A percentile compares a stretch with the other conserved stretches of the same genome.
Evolutionary conservation across 2,888 invertebrate species (phyloP).

Genomic region (Lepidochitona cinerea): DNA sequence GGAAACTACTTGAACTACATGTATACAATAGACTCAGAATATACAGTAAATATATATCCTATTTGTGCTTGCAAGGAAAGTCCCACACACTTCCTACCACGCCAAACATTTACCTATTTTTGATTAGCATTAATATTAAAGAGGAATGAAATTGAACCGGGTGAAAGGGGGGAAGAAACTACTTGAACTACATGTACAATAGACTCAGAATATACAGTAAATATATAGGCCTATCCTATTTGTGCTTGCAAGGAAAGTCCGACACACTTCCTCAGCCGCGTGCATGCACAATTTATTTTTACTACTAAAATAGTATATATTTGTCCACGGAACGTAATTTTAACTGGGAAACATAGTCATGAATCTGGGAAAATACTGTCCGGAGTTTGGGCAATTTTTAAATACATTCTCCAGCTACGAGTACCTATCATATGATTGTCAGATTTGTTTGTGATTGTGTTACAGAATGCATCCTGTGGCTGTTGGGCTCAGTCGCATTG

Average conservation of each 20-base stretch:
- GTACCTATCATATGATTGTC: too few species aligned
- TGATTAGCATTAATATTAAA: not conserved
- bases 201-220: not conserved
- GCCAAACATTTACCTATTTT: not conserved
- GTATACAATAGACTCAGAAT: not conserved
- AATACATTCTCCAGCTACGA: too few species aligned
- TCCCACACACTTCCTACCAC: too few species aligned
- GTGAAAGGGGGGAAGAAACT: not conserved
- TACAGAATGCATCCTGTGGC: conserved; percentile 33
- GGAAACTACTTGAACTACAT: not conserved
- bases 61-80: too few species aligned
- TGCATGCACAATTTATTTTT: too few species aligned
- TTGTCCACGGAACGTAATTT: too few species aligned
- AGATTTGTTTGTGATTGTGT: not conserved
- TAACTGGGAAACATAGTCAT: too few species aligned
- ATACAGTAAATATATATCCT: not conserved
- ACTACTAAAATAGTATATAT: too few species aligned
- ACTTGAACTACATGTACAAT: not conserved
- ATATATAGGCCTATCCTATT: not conserved
- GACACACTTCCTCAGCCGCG: too few species aligned
- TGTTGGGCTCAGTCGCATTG: conserved; percentile 7
- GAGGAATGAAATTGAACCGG: not conserved
- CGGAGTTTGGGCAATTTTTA: too few species aligned
- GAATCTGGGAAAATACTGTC: too few species aligned
- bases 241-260: too few species aligned